phyloP scores from a whole-genome alignment of 53 echinoderm and acorn worm species.

The Temnopleurus reevesii region DNA sequence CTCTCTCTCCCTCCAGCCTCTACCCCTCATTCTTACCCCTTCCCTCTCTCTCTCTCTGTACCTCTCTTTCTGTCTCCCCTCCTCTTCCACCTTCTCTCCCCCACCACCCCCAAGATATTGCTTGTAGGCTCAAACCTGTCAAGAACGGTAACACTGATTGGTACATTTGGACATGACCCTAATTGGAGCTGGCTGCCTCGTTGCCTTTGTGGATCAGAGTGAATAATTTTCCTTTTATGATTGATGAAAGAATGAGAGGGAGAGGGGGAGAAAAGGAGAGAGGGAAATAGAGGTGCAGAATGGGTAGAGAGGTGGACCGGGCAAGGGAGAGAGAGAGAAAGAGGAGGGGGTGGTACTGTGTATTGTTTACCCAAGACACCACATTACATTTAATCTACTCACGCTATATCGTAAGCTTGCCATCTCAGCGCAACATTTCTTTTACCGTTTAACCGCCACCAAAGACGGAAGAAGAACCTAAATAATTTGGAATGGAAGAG shows the following conservation, averaged over 20 bases:
- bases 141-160: constrained; percentile 47
- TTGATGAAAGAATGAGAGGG: not conserved
- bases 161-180: constrained; percentile 47
- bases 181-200: constrained; percentile 48
- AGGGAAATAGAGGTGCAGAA: not conserved
- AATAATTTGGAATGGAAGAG: not conserved
- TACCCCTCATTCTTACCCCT: not conserved
- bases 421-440: constrained; percentile 12
- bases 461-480: not conserved
- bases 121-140: constrained; percentile 48
- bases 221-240: constrained; percentile 25
- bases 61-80: not conserved
- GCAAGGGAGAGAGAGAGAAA: not conserved
- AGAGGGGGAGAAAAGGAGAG: not conserved
- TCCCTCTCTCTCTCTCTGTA: not conserved
- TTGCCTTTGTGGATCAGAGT: constrained; percentile 47
- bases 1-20: not conserved
- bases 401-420: constrained; percentile 32
- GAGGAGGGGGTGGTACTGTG: not conserved
- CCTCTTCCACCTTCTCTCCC: not conserved
- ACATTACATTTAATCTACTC: constrained; percentile 34
- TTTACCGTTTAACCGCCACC: constrained; percentile 18
- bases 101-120: constrained; percentile 11
- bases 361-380: constrained; percentile 37
- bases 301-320: not conserved